Percentiles rank a stretch among this genome's conserved stretches.
phyloP scores from a whole-genome alignment of 2,113 vertebrate species.

The Poeciliopsis prolifica region DNA sequence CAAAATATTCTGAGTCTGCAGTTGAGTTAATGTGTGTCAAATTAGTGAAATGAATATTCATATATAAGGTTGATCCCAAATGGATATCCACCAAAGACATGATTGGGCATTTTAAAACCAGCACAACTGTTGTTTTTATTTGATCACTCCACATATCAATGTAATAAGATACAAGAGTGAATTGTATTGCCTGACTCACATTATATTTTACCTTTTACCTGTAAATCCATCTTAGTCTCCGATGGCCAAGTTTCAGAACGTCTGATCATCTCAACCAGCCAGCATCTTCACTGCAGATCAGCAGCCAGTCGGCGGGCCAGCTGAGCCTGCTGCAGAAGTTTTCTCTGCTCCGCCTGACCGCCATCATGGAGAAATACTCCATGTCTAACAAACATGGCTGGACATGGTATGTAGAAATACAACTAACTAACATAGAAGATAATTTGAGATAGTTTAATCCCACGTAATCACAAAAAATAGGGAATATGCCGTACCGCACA shows the following conservation, averaged over 20 bases:
- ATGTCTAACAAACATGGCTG: slow-evolving; percentile 97
- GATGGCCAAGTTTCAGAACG: slow-evolving; percentile 92
- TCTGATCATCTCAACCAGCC: slow-evolving; percentile 85
- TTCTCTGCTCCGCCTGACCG: slow-evolving; percentile 93
- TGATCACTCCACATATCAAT: not conserved
- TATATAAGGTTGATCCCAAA: too few species aligned
- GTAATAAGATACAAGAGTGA: slow-evolving; percentile 2
- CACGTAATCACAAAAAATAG: not conserved
- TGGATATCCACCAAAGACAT: too few species aligned
- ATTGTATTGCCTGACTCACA: not conserved
- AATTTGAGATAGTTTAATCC: not conserved
- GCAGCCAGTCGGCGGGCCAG: slow-evolving; percentile 90
- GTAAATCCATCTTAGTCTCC: slow-evolving; percentile 70
- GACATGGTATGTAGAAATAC: slow-evolving; percentile 87
- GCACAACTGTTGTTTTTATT: not conserved
- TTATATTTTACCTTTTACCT: not conserved
- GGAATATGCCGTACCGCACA: too few species aligned
- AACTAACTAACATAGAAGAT: not conserved
- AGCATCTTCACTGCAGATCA: slow-evolving; percentile 85
- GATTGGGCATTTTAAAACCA: not conserved
- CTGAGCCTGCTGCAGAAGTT: slow-evolving; percentile 94
- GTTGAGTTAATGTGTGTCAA: not conserved
- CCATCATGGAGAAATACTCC: slow-evolving; percentile 97
- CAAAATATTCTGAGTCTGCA: not conserved
- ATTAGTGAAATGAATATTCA: too few species aligned